Evolutionary conservation across 2,113 vertebrate genomes (phyloP).

Genomic region (Myotis yumanensis): DNA sequence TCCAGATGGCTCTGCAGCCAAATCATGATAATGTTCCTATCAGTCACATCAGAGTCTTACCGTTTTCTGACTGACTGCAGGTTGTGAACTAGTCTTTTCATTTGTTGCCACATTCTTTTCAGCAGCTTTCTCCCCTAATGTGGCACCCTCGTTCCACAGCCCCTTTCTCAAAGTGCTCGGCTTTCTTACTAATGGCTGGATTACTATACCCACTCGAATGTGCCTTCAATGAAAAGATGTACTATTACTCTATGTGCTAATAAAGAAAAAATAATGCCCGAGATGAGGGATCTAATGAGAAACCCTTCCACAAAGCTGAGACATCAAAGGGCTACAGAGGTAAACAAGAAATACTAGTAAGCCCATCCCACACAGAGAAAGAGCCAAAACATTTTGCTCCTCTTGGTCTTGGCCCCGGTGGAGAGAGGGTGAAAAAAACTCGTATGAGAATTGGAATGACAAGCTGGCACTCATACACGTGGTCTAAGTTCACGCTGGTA

Average conservation of each 20-base stretch:
- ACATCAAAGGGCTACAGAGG: neutral
- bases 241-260: neutral
- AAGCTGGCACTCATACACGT: neutral
- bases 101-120: neutral
- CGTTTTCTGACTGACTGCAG: neutral
- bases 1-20: neutral
- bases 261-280: neutral
- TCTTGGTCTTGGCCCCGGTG: neutral
- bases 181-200: neutral
- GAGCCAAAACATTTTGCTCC: neutral
- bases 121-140: neutral
- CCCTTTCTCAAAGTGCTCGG: neutral
- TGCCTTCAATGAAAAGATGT: neutral
- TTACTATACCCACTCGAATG: neutral
- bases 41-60: neutral
- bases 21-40: neutral
- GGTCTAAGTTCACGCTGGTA: neutral
- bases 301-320: neutral
- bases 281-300: neutral
- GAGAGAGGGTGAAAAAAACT: neutral
- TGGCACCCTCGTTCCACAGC: neutral
- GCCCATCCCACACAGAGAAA: neutral
- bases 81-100: neutral
- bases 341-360: neutral
- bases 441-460: neutral